Evolutionary conservation across 64 coral and sea anemone genomes (phyloP).

Genomic region (Cladopsammia gracilis): DNA sequence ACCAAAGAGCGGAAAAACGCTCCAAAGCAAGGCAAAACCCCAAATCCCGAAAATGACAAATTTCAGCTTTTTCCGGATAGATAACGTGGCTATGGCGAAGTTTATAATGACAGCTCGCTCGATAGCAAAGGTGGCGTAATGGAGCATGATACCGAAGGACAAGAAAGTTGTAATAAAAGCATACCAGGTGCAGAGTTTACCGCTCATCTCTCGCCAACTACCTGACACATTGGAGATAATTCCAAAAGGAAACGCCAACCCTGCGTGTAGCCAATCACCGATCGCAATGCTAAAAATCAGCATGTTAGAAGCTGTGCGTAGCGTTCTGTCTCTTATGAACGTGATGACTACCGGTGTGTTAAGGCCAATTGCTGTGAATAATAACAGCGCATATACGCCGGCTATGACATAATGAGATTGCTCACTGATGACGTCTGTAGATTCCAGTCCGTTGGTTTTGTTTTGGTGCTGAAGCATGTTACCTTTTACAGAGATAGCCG

Average conservation of each 20-base stretch:
- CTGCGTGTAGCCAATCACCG: conserved; percentile 38
- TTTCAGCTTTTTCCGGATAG: neutral
- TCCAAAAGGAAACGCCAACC: conserved; percentile 15
- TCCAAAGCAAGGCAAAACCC: conserved; percentile 22
- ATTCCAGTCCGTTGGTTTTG: neutral
- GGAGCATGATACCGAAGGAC: conserved; percentile 6
- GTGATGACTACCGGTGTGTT: conserved; percentile 12
- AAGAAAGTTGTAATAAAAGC: conserved; percentile 24
- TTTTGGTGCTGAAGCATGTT: conserved; percentile 7
- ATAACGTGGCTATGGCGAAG: neutral
- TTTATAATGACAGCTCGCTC: conserved; percentile 25
- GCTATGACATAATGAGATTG: neutral
- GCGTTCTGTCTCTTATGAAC: conserved; percentile 2
- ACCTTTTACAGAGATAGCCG: no score
- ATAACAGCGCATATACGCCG: neutral
- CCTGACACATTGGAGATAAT: neutral
- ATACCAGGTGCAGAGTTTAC: neutral
- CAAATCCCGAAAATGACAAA: neutral
- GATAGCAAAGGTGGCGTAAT: conserved; percentile 22
- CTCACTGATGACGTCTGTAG: neutral
- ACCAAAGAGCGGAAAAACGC: conserved; percentile 19
- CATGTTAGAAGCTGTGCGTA: neutral
- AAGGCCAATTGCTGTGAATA: neutral
- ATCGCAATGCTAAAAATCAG: conserved; percentile 26
- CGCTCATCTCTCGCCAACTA: neutral